Evolutionary conservation across 2,113 vertebrate species (phyloP), one percentile per base, ranked within the genome.

Genomic region (Aix galericulata): DNA sequence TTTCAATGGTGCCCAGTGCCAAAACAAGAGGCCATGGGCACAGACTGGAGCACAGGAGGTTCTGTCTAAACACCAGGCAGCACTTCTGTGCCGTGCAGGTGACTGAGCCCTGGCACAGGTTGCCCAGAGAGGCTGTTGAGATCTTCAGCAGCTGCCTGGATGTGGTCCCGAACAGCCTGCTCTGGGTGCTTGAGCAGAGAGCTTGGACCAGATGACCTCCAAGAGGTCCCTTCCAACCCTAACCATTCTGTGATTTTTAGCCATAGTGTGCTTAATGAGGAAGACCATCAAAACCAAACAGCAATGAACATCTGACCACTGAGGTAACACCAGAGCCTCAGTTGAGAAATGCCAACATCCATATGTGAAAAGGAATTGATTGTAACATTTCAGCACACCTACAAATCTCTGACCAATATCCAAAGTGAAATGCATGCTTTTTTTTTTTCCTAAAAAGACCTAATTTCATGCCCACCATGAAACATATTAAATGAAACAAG

Each of bases 381-480:
- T 22, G 17, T 13, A 86, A 75, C 44, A 72, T 69, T 68, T 68
- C 31, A 44, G 55, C 62, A 82, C 66, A 82, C 44, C 53, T 92
- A 42, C 82, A 86, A 86, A 79, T 64, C 53, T 89, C 79, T n/a
- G 42, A 82, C 42, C 38, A 56, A 50, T 50, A 21, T 63, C 20
- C 29, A 22, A 90, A 82, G 18, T 17, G 29, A 93, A 92, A 86
- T 3, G 14, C 12, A 23, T 34, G 6, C 32, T 26, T 1, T 62
- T 26, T 1, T 62, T 80, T 82, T 32, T 2, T 1, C 15, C 11
- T 5, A 2, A 72, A 67, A 69, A 77, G 23, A 88, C 58, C 29
- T 82, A 42, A 90, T 83, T 94, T 93, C 86, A 76, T 90, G 64
- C 73, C n/a, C 80, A 91, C 80, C 55, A 83, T 23, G 80, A 76